phyloP scores from a whole-genome alignment of 1,140 invertebrate species.

The Lepidurus arcticus region DNA sequence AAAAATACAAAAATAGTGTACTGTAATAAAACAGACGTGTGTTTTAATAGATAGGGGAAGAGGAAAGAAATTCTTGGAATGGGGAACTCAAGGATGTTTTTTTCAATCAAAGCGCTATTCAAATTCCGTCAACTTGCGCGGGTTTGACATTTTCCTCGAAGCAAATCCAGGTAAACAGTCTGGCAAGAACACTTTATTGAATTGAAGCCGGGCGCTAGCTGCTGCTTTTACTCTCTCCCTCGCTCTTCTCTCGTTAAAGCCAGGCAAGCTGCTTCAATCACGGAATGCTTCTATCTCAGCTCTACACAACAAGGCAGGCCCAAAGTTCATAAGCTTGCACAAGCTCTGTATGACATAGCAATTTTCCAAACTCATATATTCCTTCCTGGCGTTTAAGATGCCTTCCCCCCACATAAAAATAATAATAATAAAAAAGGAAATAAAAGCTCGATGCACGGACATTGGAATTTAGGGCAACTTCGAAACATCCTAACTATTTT shows the following conservation, averaged over 20 bases:
- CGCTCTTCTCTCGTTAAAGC: neutral
- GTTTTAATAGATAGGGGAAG: neutral
- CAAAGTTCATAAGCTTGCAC: slow-evolving; percentile 11
- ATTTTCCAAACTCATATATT: slow-evolving; percentile 28
- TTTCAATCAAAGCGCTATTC: slow-evolving; percentile 16
- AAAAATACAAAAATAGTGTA: no score
- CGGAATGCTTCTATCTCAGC: slow-evolving; percentile 17
- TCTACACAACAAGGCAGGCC: neutral
- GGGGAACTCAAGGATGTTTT: neutral
- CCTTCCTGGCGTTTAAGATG: neutral
- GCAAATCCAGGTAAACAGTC: slow-evolving; percentile 19
- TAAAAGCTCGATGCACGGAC: neutral
- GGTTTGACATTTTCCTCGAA: neutral
- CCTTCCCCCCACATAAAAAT: neutral
- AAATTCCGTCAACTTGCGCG: slow-evolving; percentile 10
- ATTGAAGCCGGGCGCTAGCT: neutral
- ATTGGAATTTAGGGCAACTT: no score
- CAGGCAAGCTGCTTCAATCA: slow-evolving; percentile 21
- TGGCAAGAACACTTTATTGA: slow-evolving; percentile 22
- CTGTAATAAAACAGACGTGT: neutral
- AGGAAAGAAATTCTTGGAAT: neutral
- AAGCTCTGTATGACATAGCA: slow-evolving; percentile 20
- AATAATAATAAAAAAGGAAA: neutral
- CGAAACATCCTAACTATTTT: no score
- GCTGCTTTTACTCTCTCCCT: neutral